Evolutionary conservation across 1,140 invertebrate species (phyloP).

Genomic region (Melipona quadrifasciata): DNA sequence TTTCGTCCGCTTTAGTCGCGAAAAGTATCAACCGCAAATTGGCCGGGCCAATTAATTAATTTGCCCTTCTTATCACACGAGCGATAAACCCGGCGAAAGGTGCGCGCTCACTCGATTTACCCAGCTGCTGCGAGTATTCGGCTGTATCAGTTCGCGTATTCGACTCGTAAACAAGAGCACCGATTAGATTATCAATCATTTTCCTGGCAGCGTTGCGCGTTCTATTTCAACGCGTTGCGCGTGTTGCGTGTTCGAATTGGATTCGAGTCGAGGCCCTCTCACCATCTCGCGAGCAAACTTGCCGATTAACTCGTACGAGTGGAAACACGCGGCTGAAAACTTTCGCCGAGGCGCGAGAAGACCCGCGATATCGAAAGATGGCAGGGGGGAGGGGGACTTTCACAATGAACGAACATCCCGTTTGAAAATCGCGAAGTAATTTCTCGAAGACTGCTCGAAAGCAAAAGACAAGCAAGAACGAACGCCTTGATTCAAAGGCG

Average conservation of each 20-base stretch:
- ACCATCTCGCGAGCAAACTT: background rate
- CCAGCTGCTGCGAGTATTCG: background rate
- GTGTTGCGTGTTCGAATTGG: slow-evolving; percentile 12
- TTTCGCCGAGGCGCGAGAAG: background rate
- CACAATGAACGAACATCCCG: background rate
- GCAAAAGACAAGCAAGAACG: background rate
- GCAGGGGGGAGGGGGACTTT: too few species aligned
- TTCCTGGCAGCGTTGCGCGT: too few species aligned
- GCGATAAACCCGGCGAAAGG: background rate
- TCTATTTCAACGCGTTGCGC: slow-evolving; percentile 1
- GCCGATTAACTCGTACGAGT: background rate
- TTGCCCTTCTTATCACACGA: background rate
- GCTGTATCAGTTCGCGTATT: slow-evolving; percentile 6
- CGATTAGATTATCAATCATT: slow-evolving; percentile 6
- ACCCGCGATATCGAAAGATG: too few species aligned
- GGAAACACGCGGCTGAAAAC: background rate
- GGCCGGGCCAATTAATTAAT: background rate
- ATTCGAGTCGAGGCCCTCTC: background rate
- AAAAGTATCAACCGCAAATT: slow-evolving; percentile 6
- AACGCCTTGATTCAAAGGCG: background rate
- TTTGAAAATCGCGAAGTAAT: background rate
- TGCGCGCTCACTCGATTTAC: background rate
- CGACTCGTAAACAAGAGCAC: slow-evolving; percentile 3
- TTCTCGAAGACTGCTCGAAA: background rate
- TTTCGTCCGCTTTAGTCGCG: background rate